Conservation (phyloP, 2,113 vertebrate species). For the Corythoichthys intestinalis region DNA sequence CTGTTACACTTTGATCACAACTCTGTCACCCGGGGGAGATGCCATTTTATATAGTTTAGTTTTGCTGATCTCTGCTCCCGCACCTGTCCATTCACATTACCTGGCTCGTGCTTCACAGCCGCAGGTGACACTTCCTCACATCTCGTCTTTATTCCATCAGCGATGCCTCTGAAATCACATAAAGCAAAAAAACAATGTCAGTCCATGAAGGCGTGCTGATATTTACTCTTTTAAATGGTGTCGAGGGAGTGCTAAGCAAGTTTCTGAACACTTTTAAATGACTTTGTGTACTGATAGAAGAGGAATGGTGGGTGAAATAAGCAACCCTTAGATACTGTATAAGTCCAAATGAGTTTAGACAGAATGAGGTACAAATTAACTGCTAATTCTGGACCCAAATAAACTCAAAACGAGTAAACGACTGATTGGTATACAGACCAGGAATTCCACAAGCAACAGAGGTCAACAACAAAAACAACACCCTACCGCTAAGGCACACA, state of each 20-base stretch:
- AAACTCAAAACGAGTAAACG: no score
- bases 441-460: no score
- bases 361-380: no score
- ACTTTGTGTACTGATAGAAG: slow-evolving; percentile 12
- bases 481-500: no score
- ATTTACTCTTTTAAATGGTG: slow-evolving; percentile 27
- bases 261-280: slow-evolving; percentile 1
- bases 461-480: no score
- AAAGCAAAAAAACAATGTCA: slow-evolving; percentile 13
- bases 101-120: slow-evolving; percentile 44
- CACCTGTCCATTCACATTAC: slow-evolving; percentile 51
- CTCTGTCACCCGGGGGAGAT: neutral
- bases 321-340: neutral
- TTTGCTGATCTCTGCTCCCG: slow-evolving; percentile 31
- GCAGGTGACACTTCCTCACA: slow-evolving; percentile 24
- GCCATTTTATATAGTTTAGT: slow-evolving; percentile 13
- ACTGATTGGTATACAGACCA: no score
- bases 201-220: slow-evolving; percentile 17
- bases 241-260: slow-evolving; percentile 7
- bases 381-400: no score
- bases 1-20: slow-evolving; percentile 43
- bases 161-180: slow-evolving; percentile 19
- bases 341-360: neutral
- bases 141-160: slow-evolving; percentile 24
- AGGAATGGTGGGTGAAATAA: neutral